Evolutionary conservation across 2,797 vertebrate species (phyloP), one percentile per base, ranked within the genome.

Genomic region (Sebastes hubbsi): DNA sequence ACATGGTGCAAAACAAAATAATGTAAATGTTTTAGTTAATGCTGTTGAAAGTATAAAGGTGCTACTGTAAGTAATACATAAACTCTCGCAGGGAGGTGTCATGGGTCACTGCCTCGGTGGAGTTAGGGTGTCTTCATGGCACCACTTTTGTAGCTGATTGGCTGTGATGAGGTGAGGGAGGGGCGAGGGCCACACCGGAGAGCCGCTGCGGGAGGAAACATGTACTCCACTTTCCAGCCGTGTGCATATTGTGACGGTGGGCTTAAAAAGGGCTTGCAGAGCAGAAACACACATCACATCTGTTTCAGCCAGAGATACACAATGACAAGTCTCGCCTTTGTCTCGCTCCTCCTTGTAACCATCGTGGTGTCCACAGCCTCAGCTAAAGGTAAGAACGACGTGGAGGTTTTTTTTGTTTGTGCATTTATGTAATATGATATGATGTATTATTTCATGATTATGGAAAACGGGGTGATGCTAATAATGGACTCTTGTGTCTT

Each of bases 301-400:
- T 66, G 69, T 29, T 59, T 49, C 0, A 72, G 27, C 14, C 30
- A 54, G 30, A 65, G 76, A 72, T n/a, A 6, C 54, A 49, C 36
- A 20, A 94, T 93, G 94, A 80, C 42, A 61, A 22, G 54, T 8
- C 59, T 83, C 2, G 7, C 14, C 3, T 34, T 86, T 30, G 49
- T 87, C 68, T 66, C 38, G 0, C 65, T 92, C 59, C 36, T 92
- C 14, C 29, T 91, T 20, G 1, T 80, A 16, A 2, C 74, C 6
- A 2, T 83, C 11, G 24, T 88, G 77, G 25, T 88, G 62, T 72
- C 76, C 1, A 42, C 67, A 4, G 60, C 32, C 49, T 84, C 78
- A 4, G 80, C 87, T 16, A 72, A 85, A 81, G 93, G 94, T 94
- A 83, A 86, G 87, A 20, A 4, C 5, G 20, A 46, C 4, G 27